phyloP scores from a whole-genome alignment of 2,888 invertebrate species.

The Lasioglossum oenotherae region DNA sequence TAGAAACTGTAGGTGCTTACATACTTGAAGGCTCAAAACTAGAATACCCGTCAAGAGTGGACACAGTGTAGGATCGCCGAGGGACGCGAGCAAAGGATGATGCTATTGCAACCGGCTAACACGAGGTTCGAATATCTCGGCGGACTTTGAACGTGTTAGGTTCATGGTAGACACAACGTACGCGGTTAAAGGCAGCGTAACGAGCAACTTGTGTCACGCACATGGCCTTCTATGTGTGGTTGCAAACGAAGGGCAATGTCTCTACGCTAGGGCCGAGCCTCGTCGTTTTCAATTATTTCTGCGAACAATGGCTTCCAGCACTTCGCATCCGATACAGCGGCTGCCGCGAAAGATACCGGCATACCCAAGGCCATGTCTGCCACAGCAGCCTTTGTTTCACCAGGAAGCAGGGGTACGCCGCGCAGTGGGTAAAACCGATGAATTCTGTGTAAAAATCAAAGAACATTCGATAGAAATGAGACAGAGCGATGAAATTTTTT shows the following conservation, averaged over 20 bases:
- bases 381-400: background rate
- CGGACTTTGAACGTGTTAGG: conserved; percentile 5
- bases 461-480: too few species aligned
- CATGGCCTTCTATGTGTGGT: conserved; percentile 13
- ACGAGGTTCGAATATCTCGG: background rate
- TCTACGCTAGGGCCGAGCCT: background rate
- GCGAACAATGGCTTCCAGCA: background rate
- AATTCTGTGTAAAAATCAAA: too few species aligned
- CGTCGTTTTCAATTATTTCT: conserved; percentile 9
- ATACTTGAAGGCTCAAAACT: background rate
- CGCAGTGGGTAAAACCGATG: too few species aligned
- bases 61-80: background rate
- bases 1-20: too few species aligned
- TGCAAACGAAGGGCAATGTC: conserved; percentile 18
- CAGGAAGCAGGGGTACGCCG: background rate
- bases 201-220: conserved; percentile 13
- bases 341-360: background rate
- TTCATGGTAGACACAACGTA: conserved; percentile 34
- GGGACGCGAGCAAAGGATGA: background rate
- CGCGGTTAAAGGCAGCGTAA: conserved; percentile 12
- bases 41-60: background rate
- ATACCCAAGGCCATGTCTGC: background rate
- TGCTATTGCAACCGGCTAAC: background rate
- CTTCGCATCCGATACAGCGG: background rate
- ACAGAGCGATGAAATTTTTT: too few species aligned